These are phyloP conservation scores for Drosophila longiperda DNA, from an alignment of 2,888 invertebrate species.

Conservation along the genomic window DNA sequence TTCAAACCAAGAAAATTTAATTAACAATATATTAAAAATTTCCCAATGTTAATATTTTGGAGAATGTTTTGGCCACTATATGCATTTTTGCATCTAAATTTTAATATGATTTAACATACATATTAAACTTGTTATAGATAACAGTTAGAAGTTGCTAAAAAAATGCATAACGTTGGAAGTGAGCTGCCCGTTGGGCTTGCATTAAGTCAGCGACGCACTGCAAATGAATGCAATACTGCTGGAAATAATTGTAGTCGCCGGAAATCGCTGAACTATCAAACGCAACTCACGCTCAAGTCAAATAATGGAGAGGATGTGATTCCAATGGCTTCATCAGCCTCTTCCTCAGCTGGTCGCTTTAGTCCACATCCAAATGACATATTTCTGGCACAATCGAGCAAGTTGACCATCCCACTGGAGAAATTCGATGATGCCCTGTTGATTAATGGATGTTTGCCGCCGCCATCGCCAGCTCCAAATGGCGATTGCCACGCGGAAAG, in stretches of 20 bases:
- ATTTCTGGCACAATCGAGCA: slow-evolving; percentile 57
- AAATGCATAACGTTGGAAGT: slow-evolving; percentile 25
- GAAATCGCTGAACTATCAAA: slow-evolving; percentile 80
- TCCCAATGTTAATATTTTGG: background rate
- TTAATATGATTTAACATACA: background rate
- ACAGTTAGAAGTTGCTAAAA: background rate
- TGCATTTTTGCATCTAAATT: background rate
- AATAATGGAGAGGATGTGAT: slow-evolving; percentile 44
- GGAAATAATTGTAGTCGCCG: slow-evolving; percentile 55
- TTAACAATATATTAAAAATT: background rate
- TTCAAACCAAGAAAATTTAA: background rate
- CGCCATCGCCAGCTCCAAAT: slow-evolving; percentile 85
- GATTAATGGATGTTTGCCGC: slow-evolving; percentile 81
- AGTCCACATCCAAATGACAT: slow-evolving; percentile 74
- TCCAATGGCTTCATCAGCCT: slow-evolving; percentile 44
- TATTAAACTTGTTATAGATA: background rate
- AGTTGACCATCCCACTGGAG: slow-evolving; percentile 65
- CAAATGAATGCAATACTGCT: slow-evolving; percentile 9
- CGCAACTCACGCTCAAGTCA: slow-evolving; percentile 66
- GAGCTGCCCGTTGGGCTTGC: slow-evolving; percentile 9
- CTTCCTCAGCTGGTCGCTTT: slow-evolving; percentile 70
- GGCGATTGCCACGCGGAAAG: slow-evolving; percentile 71
- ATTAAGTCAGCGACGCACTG: slow-evolving; percentile 27
- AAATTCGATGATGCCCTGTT: slow-evolving; percentile 78
- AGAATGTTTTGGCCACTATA: background rate